These are phyloP conservation scores for Oryctolagus cuniculus DNA, from an alignment of 2,113 vertebrate species.

Conservation along the genomic window DNA sequence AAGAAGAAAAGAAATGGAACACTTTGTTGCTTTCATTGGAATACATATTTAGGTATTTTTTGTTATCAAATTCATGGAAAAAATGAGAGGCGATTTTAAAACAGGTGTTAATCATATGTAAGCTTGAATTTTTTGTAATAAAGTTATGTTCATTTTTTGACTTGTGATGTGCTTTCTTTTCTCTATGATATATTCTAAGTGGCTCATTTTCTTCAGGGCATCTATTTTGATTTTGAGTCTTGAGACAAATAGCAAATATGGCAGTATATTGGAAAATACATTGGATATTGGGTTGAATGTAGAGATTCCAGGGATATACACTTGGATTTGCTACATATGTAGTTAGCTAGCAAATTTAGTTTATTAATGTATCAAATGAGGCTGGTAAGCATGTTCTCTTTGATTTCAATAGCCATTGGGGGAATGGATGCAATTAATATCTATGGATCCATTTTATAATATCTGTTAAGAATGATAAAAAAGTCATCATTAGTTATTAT, in stretches of 20 bases:
- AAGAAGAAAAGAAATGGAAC: neutral
- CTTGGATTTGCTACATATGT: neutral
- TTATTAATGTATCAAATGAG: neutral
- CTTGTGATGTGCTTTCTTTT: neutral
- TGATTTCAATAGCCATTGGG: neutral
- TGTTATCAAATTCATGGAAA: neutral
- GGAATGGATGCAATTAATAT: neutral
- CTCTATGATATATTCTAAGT: neutral
- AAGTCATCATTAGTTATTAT: neutral
- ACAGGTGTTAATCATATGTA: neutral
- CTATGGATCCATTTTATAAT: neutral
- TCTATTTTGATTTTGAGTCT: neutral
- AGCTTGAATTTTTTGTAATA: neutral
- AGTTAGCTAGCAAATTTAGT: neutral
- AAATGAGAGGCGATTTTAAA: neutral
- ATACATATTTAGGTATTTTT: neutral
- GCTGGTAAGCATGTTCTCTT: neutral
- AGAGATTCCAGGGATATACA: neutral
- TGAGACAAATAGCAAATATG: neutral
- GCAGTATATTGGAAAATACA: neutral
- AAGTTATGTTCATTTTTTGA: neutral
- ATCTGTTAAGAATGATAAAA: neutral
- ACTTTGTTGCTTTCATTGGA: neutral
- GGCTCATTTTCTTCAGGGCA: neutral
- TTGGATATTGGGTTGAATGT: neutral